Conservation (phyloP, 2,797 vertebrate genomes). For the Calcarius lapponicus region DNA sequence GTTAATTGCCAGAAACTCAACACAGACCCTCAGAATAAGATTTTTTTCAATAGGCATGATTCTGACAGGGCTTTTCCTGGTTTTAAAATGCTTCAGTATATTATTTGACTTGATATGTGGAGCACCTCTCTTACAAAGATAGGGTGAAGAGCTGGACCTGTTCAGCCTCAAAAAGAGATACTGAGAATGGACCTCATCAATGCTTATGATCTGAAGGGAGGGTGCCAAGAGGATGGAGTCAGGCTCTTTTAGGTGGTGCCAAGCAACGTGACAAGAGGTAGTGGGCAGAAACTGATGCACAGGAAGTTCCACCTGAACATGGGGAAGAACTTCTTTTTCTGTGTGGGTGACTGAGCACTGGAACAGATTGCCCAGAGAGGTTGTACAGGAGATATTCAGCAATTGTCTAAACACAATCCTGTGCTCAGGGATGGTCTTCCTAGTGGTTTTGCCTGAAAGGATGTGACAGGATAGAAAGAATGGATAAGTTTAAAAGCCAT, state of each 20-base stretch:
- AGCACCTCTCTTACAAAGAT: not conserved
- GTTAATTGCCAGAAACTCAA: slow-evolving; percentile 3
- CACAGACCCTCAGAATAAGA: not conserved
- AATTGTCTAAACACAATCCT: not conserved
- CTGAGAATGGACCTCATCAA: not conserved
- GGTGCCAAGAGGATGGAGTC: too few species aligned
- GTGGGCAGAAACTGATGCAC: not conserved
- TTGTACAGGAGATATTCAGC: not conserved
- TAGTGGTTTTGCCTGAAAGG: not conserved
- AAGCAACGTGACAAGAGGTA: not conserved
- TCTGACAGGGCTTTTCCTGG: not conserved
- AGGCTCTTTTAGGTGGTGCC: not conserved
- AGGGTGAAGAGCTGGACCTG: not conserved
- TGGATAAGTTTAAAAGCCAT: not conserved
- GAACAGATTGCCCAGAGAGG: not conserved
- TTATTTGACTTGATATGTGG: not conserved
- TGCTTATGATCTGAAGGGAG: not conserved
- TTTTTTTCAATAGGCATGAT: not conserved
- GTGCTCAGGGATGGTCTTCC: not conserved
- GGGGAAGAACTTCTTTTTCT: not conserved
- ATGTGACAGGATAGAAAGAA: not conserved
- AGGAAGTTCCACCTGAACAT: not conserved
- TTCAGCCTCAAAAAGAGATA: not conserved
- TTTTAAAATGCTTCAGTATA: not conserved
- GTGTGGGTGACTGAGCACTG: fast-evolving